These are phyloP conservation scores for Pollachius pollachius DNA, from an alignment of 2,113 vertebrate species.

Conservation along the genomic window DNA sequence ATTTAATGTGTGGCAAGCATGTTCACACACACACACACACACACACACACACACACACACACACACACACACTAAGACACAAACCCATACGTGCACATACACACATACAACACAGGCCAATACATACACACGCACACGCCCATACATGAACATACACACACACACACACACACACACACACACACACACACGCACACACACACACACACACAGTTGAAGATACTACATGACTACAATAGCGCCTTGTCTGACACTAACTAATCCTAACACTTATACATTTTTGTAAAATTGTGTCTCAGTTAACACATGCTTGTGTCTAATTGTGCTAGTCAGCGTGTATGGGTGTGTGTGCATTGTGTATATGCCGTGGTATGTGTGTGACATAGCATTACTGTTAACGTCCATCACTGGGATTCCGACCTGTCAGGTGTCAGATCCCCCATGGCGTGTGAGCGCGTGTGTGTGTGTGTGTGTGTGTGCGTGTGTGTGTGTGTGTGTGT, in stretches of 20 bases:
- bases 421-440: conserved; percentile 17
- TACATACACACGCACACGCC: background rate
- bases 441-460: background rate
- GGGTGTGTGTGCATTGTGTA: background rate
- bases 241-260: too few relatives aligned
- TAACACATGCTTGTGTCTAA: background rate
- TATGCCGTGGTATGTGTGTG: conserved; percentile 16
- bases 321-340: conserved; percentile 13
- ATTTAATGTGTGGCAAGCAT: background rate
- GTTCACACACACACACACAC: conserved; percentile 20
- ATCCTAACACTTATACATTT: background rate
- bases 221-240: too few relatives aligned
- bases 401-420: conserved; percentile 45
- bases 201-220: too few relatives aligned
- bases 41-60: conserved; percentile 11
- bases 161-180: too few relatives aligned
- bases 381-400: conserved; percentile 50
- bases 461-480: background rate
- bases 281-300: background rate
- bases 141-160: conserved; percentile 7
- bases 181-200: too few relatives aligned
- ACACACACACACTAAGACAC: too few relatives aligned
- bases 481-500: too few relatives aligned
- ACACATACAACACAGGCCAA: conserved; percentile 3
- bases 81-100: background rate